Conservation (phyloP, 2,888 invertebrate species). For the Dasypolia templi region DNA sequence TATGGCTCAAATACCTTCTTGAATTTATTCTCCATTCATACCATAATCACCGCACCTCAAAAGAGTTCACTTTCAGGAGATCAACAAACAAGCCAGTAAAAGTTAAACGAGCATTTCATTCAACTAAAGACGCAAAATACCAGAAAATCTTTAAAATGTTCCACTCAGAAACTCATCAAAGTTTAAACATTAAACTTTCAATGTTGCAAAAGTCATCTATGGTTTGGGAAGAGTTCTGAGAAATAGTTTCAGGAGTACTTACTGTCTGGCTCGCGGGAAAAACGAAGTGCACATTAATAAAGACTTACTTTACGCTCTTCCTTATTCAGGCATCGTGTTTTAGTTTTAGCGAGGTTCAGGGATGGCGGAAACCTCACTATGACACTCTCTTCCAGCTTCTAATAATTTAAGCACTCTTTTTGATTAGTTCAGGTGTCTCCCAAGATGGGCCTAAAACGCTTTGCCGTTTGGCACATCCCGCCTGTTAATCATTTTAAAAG, state of each 20-base stretch:
- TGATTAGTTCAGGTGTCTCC: neutral
- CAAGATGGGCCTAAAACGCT: neutral
- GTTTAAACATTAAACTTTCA: slow-evolving; percentile 41
- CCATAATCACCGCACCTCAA: neutral
- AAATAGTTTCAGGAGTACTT: slow-evolving; percentile 49
- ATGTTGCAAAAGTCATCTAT: slow-evolving; percentile 48
- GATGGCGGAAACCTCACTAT: neutral
- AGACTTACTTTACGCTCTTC: slow-evolving; percentile 45
- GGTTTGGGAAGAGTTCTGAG: slow-evolving; percentile 36
- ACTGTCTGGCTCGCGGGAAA: slow-evolving; percentile 32
- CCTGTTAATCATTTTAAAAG: neutral
- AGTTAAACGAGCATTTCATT: slow-evolving; percentile 8
- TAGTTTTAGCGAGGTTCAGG: slow-evolving; percentile 21
- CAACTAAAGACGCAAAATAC: slow-evolving; percentile 18
- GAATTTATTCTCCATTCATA: neutral
- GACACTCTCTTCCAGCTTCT: neutral
- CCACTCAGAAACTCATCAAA: slow-evolving; percentile 30
- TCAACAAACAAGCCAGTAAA: slow-evolving; percentile 7
- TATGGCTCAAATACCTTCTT: no score
- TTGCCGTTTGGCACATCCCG: neutral
- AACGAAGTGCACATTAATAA: slow-evolving; percentile 56
- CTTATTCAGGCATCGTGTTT: slow-evolving; percentile 17
- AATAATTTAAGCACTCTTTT: no score
- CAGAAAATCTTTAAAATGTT: slow-evolving; percentile 45
- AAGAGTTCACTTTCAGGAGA: neutral